phyloP scores from a whole-genome alignment of 2,797 vertebrate species.

The Catamblyrhynchus diadema region DNA sequence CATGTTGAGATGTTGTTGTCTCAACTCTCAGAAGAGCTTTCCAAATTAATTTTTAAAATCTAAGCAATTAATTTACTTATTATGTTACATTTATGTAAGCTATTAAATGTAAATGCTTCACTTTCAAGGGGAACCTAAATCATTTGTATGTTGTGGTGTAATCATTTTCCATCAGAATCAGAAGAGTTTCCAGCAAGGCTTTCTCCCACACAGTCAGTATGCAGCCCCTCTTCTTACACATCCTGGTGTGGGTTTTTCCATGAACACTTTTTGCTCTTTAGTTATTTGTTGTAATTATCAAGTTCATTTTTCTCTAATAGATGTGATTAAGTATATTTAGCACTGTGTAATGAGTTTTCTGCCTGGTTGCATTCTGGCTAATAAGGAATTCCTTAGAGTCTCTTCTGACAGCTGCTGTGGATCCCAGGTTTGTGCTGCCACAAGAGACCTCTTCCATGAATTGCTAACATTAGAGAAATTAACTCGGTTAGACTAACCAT shows the following conservation, averaged over 20 bases:
- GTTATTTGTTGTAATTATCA: slow-evolving; percentile 86
- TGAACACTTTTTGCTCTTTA: slow-evolving; percentile 76
- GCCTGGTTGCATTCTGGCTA: slow-evolving; percentile 96
- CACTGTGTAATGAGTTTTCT: slow-evolving; percentile 99
- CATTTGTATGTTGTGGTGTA: background rate
- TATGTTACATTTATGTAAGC: slow-evolving; percentile 23
- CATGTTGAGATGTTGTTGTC: background rate
- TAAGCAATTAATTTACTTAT: slow-evolving; percentile 32
- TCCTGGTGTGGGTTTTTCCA: slow-evolving; percentile 42
- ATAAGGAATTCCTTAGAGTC: slow-evolving; percentile 86
- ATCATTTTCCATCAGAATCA: background rate
- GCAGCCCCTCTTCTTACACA: background rate
- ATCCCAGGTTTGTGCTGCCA: slow-evolving; percentile 73
- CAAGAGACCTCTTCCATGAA: slow-evolving; percentile 73
- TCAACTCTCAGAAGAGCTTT: slow-evolving; percentile 34
- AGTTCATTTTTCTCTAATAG: slow-evolving; percentile 89
- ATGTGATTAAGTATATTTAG: slow-evolving; percentile 98
- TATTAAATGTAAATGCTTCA: slow-evolving; percentile 61
- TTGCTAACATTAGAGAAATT: slow-evolving; percentile 80
- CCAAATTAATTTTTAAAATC: slow-evolving; percentile 60
- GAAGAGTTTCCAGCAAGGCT: background rate
- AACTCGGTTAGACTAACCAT: slow-evolving; percentile 81
- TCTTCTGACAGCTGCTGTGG: slow-evolving; percentile 81
- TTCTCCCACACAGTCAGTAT: background rate
- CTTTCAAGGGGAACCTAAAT: slow-evolving; percentile 39